Conservation (phyloP, 2,113 vertebrate genomes). For the Diadophis punctatus region DNA sequence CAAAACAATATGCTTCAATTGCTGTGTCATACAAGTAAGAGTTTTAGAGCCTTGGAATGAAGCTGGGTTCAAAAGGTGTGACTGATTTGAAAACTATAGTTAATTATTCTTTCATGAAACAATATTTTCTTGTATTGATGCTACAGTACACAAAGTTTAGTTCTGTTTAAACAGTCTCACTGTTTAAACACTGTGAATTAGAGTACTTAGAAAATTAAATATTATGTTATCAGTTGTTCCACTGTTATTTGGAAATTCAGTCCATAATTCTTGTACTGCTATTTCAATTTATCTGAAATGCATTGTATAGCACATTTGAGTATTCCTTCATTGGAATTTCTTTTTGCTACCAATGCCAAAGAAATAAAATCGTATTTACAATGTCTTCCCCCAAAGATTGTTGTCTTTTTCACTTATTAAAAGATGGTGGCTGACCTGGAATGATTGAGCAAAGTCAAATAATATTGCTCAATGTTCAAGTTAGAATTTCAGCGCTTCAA, state of each 20-base stretch:
- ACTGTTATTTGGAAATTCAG: not conserved
- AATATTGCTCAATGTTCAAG: not conserved
- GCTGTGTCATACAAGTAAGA: not conserved
- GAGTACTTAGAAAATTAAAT: not conserved
- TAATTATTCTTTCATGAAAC: not conserved
- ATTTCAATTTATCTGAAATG: not conserved
- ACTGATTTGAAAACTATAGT: not conserved
- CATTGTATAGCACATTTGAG: not conserved
- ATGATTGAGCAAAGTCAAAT: not conserved
- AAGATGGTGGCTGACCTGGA: not conserved
- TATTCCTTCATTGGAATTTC: slow-evolving; percentile 16
- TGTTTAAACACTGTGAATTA: too few relatives aligned
- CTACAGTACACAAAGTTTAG: not conserved
- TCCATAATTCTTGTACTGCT: slow-evolving; percentile 1
- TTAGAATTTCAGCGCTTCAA: not conserved
- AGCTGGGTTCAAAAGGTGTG: not conserved
- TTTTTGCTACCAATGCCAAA: slow-evolving; percentile 11
- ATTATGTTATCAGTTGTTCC: not conserved
- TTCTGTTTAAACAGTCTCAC: not conserved
- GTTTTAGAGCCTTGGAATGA: not conserved
- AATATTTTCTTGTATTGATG: not conserved
- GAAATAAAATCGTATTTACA: slow-evolving; percentile 4
- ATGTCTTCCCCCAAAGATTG: slow-evolving; percentile 36
- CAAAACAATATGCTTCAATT: not conserved
- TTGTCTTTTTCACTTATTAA: not conserved